Evolutionary conservation across 2,797 vertebrate genomes (phyloP), one percentile per base, ranked within the genome.

Genomic region (Thunnus albacares): DNA sequence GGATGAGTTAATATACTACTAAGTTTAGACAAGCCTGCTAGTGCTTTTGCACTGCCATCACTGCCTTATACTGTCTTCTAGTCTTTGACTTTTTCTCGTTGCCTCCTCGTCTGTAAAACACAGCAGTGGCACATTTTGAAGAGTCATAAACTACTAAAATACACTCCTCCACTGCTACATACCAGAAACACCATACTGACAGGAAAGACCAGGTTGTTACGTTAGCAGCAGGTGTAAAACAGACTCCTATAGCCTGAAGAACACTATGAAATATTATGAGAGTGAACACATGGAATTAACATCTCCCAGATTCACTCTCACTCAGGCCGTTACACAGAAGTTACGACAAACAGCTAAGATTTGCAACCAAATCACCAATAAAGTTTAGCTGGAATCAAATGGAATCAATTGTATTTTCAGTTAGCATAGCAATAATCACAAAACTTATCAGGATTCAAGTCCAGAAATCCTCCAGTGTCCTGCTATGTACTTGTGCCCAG

Each of bases 1-100:
- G 49, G 71, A 80, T 66, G 66, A 67, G 90, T 92, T 91, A 90
- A 92, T 90, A 35, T 66, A 65, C 71, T 55, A 87, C 78, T 41
- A 71, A 38, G 2, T 62, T 63, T 15, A 79, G 62, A 75, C 62
- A 75, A 75, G 60, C 45, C 41, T 58, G 10, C 61, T 20, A 8
- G 11, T 38, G 64, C 75, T 60, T 13, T 57, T 59, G 35, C 4
- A 51, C 33, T 63, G 62, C n/a, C n/a, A 49, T 63, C 30, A 45
- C 49, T 74, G 38, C 62, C 24, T 59, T 76, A 22, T 57, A 22
- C n/a, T 30, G 17, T 79, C 61, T 68, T 26, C 59, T 66, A 15
- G 6, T 62, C 47, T 57, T 41, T 35, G 35, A 67, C 53, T 55
- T 14, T 24, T 51, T 45, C 47, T 59, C 45, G 45, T 24, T 33